Evolutionary conservation across 2,113 vertebrate species (phyloP).

Genomic region (Athene cunicularia): DNA sequence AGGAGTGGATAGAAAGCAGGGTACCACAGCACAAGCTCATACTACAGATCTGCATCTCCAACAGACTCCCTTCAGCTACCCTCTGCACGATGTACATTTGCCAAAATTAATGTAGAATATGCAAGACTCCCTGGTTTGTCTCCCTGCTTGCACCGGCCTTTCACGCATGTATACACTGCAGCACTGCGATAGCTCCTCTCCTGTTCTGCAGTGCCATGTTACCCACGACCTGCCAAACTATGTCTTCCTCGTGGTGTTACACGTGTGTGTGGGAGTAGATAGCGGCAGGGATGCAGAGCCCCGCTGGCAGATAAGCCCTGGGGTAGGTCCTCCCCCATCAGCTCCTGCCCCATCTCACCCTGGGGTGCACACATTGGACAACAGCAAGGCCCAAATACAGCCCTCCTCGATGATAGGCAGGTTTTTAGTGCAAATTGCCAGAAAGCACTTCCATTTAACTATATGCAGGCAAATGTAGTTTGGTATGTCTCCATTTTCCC

Average conservation of each 20-base stretch:
- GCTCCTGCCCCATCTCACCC: neutral
- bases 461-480: neutral
- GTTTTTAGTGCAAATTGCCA: neutral
- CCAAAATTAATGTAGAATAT: conserved; percentile 44
- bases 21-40: neutral
- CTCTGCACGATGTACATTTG: conserved; percentile 28
- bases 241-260: conserved; percentile 23
- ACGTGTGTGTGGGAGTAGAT: conserved; percentile 10
- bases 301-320: neutral
- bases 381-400: accelerated
- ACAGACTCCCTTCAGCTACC: neutral
- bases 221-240: conserved; percentile 50
- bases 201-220: conserved; percentile 23
- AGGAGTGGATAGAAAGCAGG: neutral
- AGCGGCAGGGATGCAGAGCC: neutral
- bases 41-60: neutral
- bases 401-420: neutral
- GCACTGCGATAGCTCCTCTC: neutral
- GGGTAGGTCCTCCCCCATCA: neutral
- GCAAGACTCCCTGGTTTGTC: neutral
- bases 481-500: conserved; percentile 39
- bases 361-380: accelerated
- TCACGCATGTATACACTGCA: neutral
- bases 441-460: neutral
- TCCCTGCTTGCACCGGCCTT: conserved; percentile 8